Evolutionary conservation across 1,140 invertebrate genomes (phyloP).

Genomic region (Prorops nasuta): DNA sequence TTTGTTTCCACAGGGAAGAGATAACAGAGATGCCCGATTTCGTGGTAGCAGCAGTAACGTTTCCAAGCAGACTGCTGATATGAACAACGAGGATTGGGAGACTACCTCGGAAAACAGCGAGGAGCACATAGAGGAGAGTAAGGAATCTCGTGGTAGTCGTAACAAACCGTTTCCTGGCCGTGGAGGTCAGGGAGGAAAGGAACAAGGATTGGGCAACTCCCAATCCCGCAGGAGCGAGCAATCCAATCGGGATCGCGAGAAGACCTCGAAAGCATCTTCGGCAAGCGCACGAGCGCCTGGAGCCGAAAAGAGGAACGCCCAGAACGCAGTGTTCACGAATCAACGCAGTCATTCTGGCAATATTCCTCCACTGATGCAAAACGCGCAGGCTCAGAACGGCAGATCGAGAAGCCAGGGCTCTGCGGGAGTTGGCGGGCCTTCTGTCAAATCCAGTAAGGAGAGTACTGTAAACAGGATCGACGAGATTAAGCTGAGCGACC

Average conservation of each 20-base stretch:
- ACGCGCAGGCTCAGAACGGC: constrained; percentile 40
- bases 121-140: constrained; percentile 50
- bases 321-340: constrained; percentile 35
- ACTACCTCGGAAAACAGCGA: constrained; percentile 70
- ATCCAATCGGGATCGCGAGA: constrained; percentile 37
- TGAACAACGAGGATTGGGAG: constrained; percentile 69
- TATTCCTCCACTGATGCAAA: constrained; percentile 36
- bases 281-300: constrained; percentile 38
- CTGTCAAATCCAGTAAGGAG: constrained; percentile 39
- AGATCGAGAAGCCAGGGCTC: constrained; percentile 42
- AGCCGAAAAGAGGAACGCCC: constrained; percentile 44
- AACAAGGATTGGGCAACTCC: constrained; percentile 16
- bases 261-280: constrained; percentile 38
- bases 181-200: constrained; percentile 24
- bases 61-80: constrained; percentile 45
- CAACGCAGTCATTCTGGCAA: constrained; percentile 40
- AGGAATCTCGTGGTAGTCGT: constrained; percentile 44
- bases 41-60: constrained; percentile 28
- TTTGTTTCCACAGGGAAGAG: constrained; percentile 43
- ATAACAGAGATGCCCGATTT: constrained; percentile 40
- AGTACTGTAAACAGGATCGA: constrained; percentile 61
- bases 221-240: constrained; percentile 37
- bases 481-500: constrained; percentile 61
- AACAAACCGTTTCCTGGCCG: constrained; percentile 39
- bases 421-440: constrained; percentile 29